Percentiles rank a stretch among this genome's conserved stretches.
phyloP scores from a whole-genome alignment of 2,113 vertebrate species.

The Synodontis membranacea region DNA sequence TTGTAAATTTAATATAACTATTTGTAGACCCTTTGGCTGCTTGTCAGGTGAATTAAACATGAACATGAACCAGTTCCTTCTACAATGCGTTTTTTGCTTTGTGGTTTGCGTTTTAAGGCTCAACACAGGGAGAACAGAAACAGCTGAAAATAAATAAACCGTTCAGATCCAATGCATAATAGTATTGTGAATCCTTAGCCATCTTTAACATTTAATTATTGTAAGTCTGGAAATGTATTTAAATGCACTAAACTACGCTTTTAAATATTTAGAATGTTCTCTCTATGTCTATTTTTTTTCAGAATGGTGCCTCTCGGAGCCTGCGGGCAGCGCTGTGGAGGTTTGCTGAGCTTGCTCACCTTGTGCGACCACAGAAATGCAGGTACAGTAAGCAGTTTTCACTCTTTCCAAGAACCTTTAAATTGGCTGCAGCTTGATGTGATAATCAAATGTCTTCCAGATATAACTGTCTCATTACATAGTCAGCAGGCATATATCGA shows the following conservation, averaged over 20 bases:
- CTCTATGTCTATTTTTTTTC: constrained; percentile 14
- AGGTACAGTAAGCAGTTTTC: constrained; percentile 73
- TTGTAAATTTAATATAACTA: not conserved
- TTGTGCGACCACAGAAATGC: constrained; percentile 97
- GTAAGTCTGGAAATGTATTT: not conserved
- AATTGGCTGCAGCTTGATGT: not conserved
- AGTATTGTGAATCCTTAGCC: not conserved
- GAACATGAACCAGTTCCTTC: not conserved
- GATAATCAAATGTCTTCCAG: not conserved
- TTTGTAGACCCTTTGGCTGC: not conserved
- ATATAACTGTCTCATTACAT: not conserved
- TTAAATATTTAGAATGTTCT: not conserved
- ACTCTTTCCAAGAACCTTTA: not conserved
- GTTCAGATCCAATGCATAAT: not conserved
- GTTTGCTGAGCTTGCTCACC: constrained; percentile 94
- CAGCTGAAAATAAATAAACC: not conserved
- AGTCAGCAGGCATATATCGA: no score
- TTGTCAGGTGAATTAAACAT: not conserved
- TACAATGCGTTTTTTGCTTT: not conserved
- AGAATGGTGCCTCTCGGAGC: constrained; percentile 95
- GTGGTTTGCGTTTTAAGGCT: not conserved
- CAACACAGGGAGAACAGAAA: not conserved
- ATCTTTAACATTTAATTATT: not conserved
- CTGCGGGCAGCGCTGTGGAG: constrained; percentile 95
- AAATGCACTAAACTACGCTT: not conserved